Percentiles rank a stretch among this genome's conserved stretches.
Conservation (phyloP, 2,888 invertebrate species). For the Dyspetes luteomarginatus region DNA sequence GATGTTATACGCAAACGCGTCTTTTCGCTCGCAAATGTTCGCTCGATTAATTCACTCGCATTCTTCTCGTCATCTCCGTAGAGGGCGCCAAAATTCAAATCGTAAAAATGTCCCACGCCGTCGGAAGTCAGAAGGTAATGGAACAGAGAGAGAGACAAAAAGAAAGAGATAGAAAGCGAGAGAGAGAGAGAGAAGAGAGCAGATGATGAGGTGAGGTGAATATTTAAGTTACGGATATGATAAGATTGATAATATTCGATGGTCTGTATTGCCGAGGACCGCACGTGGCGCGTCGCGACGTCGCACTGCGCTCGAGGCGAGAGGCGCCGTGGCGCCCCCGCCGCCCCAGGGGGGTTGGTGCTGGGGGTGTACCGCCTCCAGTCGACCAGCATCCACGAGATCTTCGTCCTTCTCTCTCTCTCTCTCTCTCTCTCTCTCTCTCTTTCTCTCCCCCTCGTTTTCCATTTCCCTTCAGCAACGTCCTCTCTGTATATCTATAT, state of each 20-base stretch:
- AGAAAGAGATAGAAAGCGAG: not conserved
- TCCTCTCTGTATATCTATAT: constrained; percentile 23
- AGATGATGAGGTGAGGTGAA: too few relatives aligned
- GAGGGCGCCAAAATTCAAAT: too few relatives aligned
- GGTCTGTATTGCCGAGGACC: constrained; percentile 74
- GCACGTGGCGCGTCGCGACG: constrained; percentile 84
- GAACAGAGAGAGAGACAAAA: not conserved
- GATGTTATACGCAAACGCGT: not conserved
- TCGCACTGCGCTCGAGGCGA: constrained; percentile 83
- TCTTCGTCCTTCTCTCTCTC: constrained; percentile 33
- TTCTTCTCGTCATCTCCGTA: too few relatives aligned
- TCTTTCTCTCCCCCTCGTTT: constrained; percentile 1
- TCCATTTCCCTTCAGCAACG: constrained; percentile 3
- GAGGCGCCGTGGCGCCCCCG: constrained; percentile 76
- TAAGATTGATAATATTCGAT: constrained; percentile 69
- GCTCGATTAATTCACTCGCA: too few relatives aligned
- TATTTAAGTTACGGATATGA: too few relatives aligned
- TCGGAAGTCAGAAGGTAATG: too few relatives aligned
- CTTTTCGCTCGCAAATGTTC: too few relatives aligned
- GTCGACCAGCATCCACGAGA: constrained; percentile 72
- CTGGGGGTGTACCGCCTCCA: constrained; percentile 81
- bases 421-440: constrained; percentile 21
- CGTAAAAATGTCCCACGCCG: too few relatives aligned
- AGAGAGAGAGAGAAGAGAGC: too few relatives aligned
- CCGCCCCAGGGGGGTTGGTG: constrained; percentile 76